Base-by-base conservation (phyloP, 2,888 invertebrate genomes). In the Ferrisia virgata region DNA sequence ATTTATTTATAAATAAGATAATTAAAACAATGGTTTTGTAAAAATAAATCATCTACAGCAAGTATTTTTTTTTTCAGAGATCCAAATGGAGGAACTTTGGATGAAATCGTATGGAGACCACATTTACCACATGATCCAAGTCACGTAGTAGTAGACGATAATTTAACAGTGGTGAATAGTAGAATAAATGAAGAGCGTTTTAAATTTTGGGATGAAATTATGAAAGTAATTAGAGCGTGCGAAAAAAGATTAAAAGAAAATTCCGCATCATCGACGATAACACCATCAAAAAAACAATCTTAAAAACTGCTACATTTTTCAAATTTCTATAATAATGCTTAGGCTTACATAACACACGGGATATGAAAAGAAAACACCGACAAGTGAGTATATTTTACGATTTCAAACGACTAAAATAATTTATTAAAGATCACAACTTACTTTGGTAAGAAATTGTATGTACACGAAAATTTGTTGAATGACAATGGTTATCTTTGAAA, bases 71-170 rank as follows among this genome's bases (percentile, higher is more conserved):
- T 76, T 36, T 76, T 6, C 64, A 76, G 72, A 18, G 36, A 76
- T 76, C 72, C 72, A 9, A 76, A 76, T 36, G 72, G 72, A 76
- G 72, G 72, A 36, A 76, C 72, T 18, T 36, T 36, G 72, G 72
- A 76, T n/a, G 36, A 76, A 18, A 76, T 76, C 18, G 33, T 36
- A 6, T 76, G 72, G 72, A 76, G 36, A 18, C 72, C 72, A 0
- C 6, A 76, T 76, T 22, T 36, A 36, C 72, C 72, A 2, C 18
- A 76, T 36, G 33, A 76, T 36, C 72, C 72, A 18, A 36, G 72
- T 36, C 22, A 76, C 18, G 31, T 76, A 2, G 18, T 33, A 9
- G 72, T 76, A 36, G 72, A 76, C 18, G 72, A 76, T 36, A 18
- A 36, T 76, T 76, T 76, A 11, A 36, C 31, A 0, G 36, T 36